These are phyloP conservation scores for Leucoraja erinaceus DNA, from an alignment of 2,113 vertebrate species.

Conservation along the genomic window DNA sequence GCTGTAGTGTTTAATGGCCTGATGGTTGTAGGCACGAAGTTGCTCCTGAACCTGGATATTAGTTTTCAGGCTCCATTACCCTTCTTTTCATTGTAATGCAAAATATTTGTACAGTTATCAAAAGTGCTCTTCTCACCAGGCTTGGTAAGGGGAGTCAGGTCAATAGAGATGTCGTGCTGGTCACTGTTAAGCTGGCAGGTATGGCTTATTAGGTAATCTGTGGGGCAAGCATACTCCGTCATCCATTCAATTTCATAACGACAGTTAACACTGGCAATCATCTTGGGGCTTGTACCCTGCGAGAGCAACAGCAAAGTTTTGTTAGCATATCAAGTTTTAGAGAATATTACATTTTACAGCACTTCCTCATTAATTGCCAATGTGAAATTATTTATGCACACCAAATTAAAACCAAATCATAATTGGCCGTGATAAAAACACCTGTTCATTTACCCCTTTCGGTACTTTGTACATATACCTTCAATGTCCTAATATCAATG, in stretches of 20 bases:
- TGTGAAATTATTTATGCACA: too few species aligned
- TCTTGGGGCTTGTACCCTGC: conserved; percentile 75
- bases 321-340: background rate
- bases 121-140: conserved; percentile 51
- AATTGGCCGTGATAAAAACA: background rate
- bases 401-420: background rate
- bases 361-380: background rate
- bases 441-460: background rate
- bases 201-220: conserved; percentile 82
- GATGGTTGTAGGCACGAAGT: too few species aligned
- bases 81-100: too few species aligned
- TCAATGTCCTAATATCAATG: background rate
- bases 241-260: conserved; percentile 88
- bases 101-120: too few species aligned
- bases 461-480: background rate
- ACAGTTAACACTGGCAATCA: conserved; percentile 77
- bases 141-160: conserved; percentile 69
- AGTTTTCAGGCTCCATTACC: too few species aligned
- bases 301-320: background rate
- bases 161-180: conserved; percentile 77
- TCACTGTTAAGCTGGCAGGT: conserved; percentile 65
- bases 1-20: too few species aligned
- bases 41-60: too few species aligned
- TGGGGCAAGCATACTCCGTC: conserved; percentile 88
- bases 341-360: background rate